Evolutionary conservation across 2,888 invertebrate genomes (phyloP).

Genomic region (Hirtodrosophila confusa): DNA sequence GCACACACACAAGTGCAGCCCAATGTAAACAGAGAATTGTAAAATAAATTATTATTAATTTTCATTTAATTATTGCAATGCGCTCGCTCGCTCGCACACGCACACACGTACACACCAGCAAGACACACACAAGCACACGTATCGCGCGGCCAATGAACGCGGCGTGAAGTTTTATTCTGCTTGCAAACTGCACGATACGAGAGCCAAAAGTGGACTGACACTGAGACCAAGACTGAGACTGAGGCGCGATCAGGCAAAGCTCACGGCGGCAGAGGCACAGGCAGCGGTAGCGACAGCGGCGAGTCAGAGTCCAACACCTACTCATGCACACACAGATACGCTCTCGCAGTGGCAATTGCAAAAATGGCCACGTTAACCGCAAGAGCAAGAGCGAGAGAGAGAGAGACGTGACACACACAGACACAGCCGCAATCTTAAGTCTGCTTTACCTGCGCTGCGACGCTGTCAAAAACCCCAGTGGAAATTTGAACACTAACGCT

Average conservation of each 20-base stretch:
- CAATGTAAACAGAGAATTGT: conserved; percentile 37
- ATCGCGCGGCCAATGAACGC: conserved; percentile 61
- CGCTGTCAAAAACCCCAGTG: conserved; percentile 55
- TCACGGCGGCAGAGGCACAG: conserved; percentile 53
- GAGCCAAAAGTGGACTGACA: conserved; percentile 72
- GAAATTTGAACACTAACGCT: conserved; percentile 49
- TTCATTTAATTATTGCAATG: conserved; percentile 45
- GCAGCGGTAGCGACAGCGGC: neutral
- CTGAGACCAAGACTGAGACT: conserved; percentile 29
- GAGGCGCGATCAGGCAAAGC: conserved; percentile 71
- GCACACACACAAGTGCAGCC: conserved; percentile 17
- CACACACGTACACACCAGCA: conserved; percentile 12
- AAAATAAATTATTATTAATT: conserved; percentile 46
- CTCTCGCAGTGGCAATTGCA: conserved; percentile 49
- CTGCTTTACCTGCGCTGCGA: conserved; percentile 53
- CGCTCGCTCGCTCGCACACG: conserved; percentile 19
- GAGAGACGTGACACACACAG: conserved; percentile 7
- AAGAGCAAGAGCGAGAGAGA: conserved; percentile 12
- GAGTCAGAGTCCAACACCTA: conserved; percentile 53
- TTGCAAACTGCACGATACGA: conserved; percentile 65
- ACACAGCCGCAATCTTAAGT: conserved; percentile 49
- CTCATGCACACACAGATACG: conserved; percentile 26
- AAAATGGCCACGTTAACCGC: conserved; percentile 50
- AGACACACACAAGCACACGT: conserved; percentile 27
- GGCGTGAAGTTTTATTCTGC: conserved; percentile 42